Evolutionary conservation across 2,888 invertebrate genomes (phyloP), one percentile per base, ranked within the genome.

Genomic region (Mythimna impura): DNA sequence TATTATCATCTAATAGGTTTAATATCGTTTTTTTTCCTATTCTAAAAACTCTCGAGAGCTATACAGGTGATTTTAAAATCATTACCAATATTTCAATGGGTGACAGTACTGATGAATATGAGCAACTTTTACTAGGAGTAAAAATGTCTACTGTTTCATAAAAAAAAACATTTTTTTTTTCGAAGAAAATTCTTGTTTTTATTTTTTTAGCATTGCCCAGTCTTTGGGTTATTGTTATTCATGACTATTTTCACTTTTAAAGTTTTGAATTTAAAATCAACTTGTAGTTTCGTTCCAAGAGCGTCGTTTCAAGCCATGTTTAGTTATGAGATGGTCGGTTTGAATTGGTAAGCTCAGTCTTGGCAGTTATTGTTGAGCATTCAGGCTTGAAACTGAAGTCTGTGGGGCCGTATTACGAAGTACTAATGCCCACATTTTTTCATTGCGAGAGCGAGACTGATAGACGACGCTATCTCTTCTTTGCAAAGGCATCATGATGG

Each of bases 301-400:
- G 60, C 55, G 9, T 25, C 3, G 63, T 67, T 76, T 64, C 50
- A 76, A 68, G 60, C 50, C 36, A 34, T 50, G 12, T 4, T 40
- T 43, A 40, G 10, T 54, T 58, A 50, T 17, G 12, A 17, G 64
- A 57, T 81, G 34, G 17, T 76, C 30, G 40, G 20, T 47, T 65
- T 17, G 34, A 43, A 43, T 55, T 55, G 6, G 8, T 63, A 52
- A 25, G 55, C 47, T 64, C 47, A 50, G 63, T 76, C 78, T 82
- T 79, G 43, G 36, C 43, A 68, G 25, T 57, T 62, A 76, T 66
- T 52, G 12, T 73, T 70, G 64, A 66, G 70, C 54, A 34, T 40
- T 63, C 34, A 55, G n/a, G 43, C 62, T 58, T 60, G 57, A 55
- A 77, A 64, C 65, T 62, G 7, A 43, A 66, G 65, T 68, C 30